These are phyloP conservation scores for Pomacea maculata DNA, from an alignment of 1,140 invertebrate species.

Conservation along the genomic window DNA sequence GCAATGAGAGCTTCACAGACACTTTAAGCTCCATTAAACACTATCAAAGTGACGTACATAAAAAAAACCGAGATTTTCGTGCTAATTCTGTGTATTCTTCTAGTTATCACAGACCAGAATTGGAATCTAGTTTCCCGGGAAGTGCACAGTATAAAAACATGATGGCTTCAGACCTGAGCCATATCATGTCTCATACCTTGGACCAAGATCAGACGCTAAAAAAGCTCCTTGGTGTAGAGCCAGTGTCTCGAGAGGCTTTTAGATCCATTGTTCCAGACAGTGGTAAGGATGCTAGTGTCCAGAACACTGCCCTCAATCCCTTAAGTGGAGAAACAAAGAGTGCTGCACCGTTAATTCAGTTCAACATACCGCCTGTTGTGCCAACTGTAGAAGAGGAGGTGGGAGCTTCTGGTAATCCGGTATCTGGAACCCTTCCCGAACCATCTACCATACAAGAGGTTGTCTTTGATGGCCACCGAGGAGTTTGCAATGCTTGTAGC, in stretches of 20 bases:
- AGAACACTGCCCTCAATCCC: background rate
- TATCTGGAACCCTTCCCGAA: background rate
- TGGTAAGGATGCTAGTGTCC: too few relatives aligned
- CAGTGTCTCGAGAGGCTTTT: background rate
- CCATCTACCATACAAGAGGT: constrained; percentile 17
- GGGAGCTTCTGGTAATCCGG: background rate
- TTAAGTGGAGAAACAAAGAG: background rate
- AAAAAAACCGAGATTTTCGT: constrained; percentile 5
- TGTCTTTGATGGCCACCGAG: constrained; percentile 36
- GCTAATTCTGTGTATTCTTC: background rate
- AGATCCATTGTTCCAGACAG: background rate
- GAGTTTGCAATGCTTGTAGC: constrained; percentile 40
- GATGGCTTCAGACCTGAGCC: constrained; percentile 4
- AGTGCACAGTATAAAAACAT: background rate
- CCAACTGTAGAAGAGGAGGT: constrained; percentile 3
- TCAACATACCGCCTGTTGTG: constrained; percentile 5
- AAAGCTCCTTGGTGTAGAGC: background rate
- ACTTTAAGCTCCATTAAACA: background rate
- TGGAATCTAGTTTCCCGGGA: too few relatives aligned
- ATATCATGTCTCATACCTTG: background rate
- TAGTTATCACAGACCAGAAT: too few relatives aligned
- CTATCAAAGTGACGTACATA: constrained; percentile 21
- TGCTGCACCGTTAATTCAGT: background rate
- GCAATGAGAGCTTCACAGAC: too few relatives aligned
- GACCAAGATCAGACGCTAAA: background rate